Base-by-base conservation (phyloP, 2,797 vertebrate genomes). In the Perdix hodgsoniae region DNA sequence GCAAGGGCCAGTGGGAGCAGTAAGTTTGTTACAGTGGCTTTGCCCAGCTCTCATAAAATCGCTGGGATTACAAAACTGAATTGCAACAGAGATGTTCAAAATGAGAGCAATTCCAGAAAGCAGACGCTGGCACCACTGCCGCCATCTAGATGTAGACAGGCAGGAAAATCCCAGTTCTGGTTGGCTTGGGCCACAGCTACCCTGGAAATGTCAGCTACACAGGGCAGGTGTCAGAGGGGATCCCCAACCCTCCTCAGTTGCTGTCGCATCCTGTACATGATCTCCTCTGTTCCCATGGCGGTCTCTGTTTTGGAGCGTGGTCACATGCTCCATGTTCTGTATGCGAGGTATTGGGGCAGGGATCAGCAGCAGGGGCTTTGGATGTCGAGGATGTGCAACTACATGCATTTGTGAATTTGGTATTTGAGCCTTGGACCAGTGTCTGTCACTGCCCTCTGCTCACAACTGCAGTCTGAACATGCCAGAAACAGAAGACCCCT, bases 331-430 rank as follows among this genome's bases (percentile, higher is more conserved):
- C 60, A 73, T 24, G 39, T 61, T 66, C 35, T 1, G 22, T 56
- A 40, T 18, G 45, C 8, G 31, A 72, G 37, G 44, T 39, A 42
- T 23, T 61, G 49, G 24, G n/a, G 14, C 67, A 72, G 52, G 40
- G 42, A 27, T 63, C 21, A 56, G 52, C 18, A 19, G 52, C 29
- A n/a, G 52, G 66, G 12, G 22, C 29, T n/a, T 83, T 79, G 42
- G 27, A 4, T 60, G 4, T 5, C 44, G 47, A 69, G 79, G 44
- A n/a, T 1, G 0, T 0, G 1, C 26, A 71, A 1, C 27, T 60
- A 33, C 1, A 6, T 0, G 26, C 4, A 1, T 72, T 60, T 45
- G 7, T 64, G 52, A 33, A 44, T 71, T 79, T 66, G 31, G 4
- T 67, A 0, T 75, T 39, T 71, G 59, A 72, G 59, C 19, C 26